Percentiles rank a stretch among this genome's conserved stretches.
Evolutionary conservation across 2,113 vertebrate genomes (phyloP).

Genomic region (Suricata suricatta): DNA sequence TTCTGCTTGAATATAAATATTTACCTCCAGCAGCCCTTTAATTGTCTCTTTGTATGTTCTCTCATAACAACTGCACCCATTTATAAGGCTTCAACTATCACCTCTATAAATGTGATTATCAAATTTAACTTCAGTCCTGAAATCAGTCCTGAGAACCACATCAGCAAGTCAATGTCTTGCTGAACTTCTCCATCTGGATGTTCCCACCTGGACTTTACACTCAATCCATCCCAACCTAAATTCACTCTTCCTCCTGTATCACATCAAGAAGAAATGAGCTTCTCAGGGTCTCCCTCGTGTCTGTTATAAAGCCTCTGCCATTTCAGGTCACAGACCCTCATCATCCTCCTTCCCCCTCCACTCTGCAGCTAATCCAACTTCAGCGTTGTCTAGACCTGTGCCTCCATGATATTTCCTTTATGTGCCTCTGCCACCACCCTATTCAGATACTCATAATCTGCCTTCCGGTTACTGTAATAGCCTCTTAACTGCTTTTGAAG

Average conservation of each 20-base stretch:
- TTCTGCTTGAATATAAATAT: not conserved
- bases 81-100: not conserved
- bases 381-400: not conserved
- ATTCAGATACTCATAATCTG: not conserved
- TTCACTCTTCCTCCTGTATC: not conserved
- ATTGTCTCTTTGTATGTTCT: not conserved
- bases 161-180: not conserved
- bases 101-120: not conserved
- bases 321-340: no score
- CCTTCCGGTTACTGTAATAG: not conserved
- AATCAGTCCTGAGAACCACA: not conserved
- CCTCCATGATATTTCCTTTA: not conserved
- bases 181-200: not conserved
- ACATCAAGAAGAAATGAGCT: not conserved
- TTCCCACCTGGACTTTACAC: not conserved
- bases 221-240: not conserved
- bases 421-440: not conserved
- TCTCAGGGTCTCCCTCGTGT: rapidly evolving
- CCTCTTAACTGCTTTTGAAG: not conserved
- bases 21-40: not conserved
- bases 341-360: not conserved
- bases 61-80: not conserved
- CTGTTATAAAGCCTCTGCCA: not conserved
- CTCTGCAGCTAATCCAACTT: not conserved
- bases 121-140: not conserved